phyloP scores from a whole-genome alignment of 2,888 invertebrate species.

The Psylliodes chrysocephalus region DNA sequence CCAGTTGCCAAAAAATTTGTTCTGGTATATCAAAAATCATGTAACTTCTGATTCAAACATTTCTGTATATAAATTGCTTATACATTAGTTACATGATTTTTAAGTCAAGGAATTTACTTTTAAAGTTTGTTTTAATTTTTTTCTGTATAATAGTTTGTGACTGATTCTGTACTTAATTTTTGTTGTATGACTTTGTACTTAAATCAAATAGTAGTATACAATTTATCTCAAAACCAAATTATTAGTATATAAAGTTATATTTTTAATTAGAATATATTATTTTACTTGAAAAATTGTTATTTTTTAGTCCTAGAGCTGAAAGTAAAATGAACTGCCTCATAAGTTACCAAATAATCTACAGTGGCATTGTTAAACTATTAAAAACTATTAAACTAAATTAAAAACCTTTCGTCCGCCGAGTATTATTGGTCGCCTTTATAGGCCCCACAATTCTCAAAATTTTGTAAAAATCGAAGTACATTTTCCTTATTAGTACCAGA shows the following conservation, averaged over 20 bases:
- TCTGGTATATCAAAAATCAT: background rate
- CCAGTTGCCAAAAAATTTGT: too few species aligned
- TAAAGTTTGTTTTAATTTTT: too few species aligned
- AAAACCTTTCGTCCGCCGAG: too few species aligned
- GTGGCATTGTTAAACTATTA: too few species aligned
- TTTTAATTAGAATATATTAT: slow-evolving; percentile 27
- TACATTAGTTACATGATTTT: background rate
- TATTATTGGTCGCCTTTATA: too few species aligned
- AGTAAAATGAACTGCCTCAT: too few species aligned
- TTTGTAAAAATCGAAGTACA: too few species aligned
- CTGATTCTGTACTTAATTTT: background rate
- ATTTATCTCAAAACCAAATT: slow-evolving; percentile 5
- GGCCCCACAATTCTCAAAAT: too few species aligned
- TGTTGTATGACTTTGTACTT: background rate
- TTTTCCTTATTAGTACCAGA: too few species aligned
- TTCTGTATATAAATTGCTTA: background rate
- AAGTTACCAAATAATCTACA: too few species aligned
- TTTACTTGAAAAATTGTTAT: slow-evolving; percentile 1
- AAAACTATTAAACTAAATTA: too few species aligned
- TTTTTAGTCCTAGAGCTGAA: too few species aligned
- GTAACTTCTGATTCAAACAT: background rate
- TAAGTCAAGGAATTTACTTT: background rate
- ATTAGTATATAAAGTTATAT: slow-evolving; percentile 23
- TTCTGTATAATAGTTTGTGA: background rate
- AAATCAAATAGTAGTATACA: slow-evolving; percentile 4